Evolutionary conservation across 2,888 invertebrate species (phyloP), one percentile per base, ranked within the genome.

Genomic region (Chaetogeoica ovagalla): DNA sequence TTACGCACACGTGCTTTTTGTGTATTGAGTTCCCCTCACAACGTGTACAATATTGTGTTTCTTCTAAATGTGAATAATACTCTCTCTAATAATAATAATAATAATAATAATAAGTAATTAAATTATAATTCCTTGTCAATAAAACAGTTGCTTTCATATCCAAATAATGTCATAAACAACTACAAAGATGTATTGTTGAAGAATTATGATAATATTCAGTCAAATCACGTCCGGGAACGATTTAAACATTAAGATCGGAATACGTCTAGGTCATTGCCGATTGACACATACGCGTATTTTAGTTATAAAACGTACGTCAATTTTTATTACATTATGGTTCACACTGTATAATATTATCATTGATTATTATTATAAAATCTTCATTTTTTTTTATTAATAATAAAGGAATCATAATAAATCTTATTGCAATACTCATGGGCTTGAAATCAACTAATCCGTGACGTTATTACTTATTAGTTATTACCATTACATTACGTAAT

Each of bases 231-330:
- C 19, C 39, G 17, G 37, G 9, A 74, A 21, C 6, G 21, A 57
- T 65, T 52, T 62, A 21, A 48, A 48, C 19, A 23, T 19, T 6
- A 6, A 60, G 48, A 52, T 62, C 21, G 17, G 17, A 63, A 55
- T 55, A 37, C 17, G 37, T 17, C 74, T 55, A 74, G 37, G 63
- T 74, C 74, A 74, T 52, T 73, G 52, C 43, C 62, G 4, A 30
- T 30, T 30, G 30, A 30, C 30, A 30, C 60, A 23, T 62, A 37
- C 9, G 37, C 21, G 37, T 55, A 48, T 65, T 21, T 43, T 74
- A 30, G 15, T 17, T 52, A 39, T 21, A 57, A 52, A 68, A 21
- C 4, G 23, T 48, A 48, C 39, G 19, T 39, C 39, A 59, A 21
- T 59, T 55, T 21, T 65, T 57, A 21, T n/a, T 63, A 73, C 2